phyloP scores from a whole-genome alignment of 2,888 invertebrate species.

The Ophion ellenae region DNA sequence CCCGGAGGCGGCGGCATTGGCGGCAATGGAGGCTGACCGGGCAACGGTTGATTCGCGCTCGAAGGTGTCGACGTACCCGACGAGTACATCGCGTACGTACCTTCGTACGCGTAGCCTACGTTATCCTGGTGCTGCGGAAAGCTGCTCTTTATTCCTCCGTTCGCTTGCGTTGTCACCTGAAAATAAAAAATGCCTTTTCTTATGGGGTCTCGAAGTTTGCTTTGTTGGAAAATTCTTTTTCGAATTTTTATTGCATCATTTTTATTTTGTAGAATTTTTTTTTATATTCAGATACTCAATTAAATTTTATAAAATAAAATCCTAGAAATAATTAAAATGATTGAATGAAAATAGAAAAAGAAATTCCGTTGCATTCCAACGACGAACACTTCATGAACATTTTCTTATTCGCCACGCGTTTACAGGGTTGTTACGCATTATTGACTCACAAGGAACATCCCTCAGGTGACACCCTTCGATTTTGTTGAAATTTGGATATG shows the following conservation, averaged over 20 bases:
- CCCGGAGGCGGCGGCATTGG: slow-evolving; percentile 82
- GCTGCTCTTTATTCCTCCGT: slow-evolving; percentile 73
- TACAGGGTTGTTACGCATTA: too few species aligned
- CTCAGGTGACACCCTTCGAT: too few species aligned
- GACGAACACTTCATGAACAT: too few species aligned
- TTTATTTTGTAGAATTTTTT: too few species aligned
- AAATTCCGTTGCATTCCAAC: too few species aligned
- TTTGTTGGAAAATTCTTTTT: background rate
- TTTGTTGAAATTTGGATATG: too few species aligned
- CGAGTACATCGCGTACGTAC: slow-evolving; percentile 76
- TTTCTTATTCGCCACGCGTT: too few species aligned
- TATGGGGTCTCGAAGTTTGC: background rate
- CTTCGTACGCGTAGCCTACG: slow-evolving; percentile 76
- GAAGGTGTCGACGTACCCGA: slow-evolving; percentile 73
- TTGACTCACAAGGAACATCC: too few species aligned
- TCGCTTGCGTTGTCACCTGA: slow-evolving; percentile 74
- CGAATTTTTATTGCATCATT: background rate
- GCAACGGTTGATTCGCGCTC: slow-evolving; percentile 78
- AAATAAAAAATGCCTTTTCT: slow-evolving; percentile 37
- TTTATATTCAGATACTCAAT: too few species aligned
- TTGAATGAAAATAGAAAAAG: too few species aligned
- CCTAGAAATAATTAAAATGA: too few species aligned
- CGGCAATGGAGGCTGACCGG: slow-evolving; percentile 82
- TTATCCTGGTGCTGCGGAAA: slow-evolving; percentile 71
- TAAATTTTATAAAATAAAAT: too few species aligned